phyloP scores from a whole-genome alignment of 1,140 invertebrate genomes.

The Laupala kohalensis region DNA sequence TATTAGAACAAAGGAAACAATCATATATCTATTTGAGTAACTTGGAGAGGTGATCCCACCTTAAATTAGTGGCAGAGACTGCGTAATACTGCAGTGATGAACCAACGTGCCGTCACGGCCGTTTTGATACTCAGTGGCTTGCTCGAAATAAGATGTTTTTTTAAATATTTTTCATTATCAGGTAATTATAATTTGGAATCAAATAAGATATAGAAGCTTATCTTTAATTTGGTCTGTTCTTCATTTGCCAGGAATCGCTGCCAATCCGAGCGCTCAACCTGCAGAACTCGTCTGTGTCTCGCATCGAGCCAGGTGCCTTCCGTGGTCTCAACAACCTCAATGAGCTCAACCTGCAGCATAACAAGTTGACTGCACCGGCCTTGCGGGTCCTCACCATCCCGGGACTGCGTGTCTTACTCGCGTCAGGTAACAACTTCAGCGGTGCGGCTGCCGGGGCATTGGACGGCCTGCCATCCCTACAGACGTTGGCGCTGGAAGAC shows the following conservation, averaged over 20 bases:
- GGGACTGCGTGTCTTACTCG: constrained; percentile 51
- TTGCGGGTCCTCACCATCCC: constrained; percentile 54
- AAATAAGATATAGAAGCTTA: too few species aligned
- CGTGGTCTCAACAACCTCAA: constrained; percentile 46
- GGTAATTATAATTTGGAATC: too few species aligned
- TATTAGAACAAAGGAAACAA: too few species aligned
- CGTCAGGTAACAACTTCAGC: constrained; percentile 66
- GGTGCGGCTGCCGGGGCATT: constrained; percentile 30
- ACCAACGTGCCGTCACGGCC: too few species aligned
- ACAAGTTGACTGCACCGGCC: constrained; percentile 51
- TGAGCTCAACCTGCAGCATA: constrained; percentile 56
- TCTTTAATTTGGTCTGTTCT: too few species aligned
- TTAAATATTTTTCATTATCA: too few species aligned
- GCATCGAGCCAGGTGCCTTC: constrained; percentile 50
- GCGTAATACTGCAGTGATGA: too few species aligned
- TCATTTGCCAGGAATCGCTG: constrained; percentile 34
- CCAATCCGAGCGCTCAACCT: constrained; percentile 42
- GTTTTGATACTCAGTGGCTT: too few species aligned
- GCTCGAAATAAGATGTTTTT: too few species aligned
- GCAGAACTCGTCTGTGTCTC: constrained; percentile 42
- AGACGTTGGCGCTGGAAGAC: constrained; percentile 52
- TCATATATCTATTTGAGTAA: too few species aligned
- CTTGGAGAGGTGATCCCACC: too few species aligned
- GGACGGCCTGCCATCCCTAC: constrained; percentile 57
- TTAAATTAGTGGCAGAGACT: too few species aligned